These are phyloP conservation scores for Doryteuthis pealeii DNA, from an alignment of 1,140 invertebrate species.

Conservation along the genomic window DNA sequence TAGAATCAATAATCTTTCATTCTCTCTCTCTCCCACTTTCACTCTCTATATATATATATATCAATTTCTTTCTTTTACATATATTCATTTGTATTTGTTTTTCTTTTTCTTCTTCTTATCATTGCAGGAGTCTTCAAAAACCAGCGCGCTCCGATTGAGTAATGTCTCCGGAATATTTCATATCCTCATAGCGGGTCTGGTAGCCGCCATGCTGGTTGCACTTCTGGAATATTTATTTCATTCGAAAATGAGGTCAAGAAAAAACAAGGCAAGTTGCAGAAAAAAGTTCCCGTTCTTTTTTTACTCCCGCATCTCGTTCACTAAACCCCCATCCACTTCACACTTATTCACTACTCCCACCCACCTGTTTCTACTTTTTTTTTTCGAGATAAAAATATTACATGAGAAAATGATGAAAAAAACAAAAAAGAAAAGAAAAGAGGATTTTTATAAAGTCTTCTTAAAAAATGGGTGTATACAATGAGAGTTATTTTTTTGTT, in stretches of 20 bases:
- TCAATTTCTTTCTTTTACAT: no score
- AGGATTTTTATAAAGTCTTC: no score
- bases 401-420: neutral
- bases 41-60: no score
- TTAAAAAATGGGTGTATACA: no score
- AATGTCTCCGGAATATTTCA: slow-evolving; percentile 99
- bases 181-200: slow-evolving; percentile 89
- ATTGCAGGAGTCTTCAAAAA: slow-evolving; percentile 38
- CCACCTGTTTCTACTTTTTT: neutral
- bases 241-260: slow-evolving; percentile 21
- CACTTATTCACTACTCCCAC: neutral
- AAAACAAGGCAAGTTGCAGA: slow-evolving; percentile 16
- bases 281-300: neutral
- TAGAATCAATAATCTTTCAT: no score
- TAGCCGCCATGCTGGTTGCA: slow-evolving; percentile 84
- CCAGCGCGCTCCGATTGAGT: slow-evolving; percentile 69
- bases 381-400: neutral
- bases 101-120: no score
- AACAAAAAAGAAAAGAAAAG: neutral
- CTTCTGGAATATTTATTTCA: slow-evolving; percentile 76
- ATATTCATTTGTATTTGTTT: no score
- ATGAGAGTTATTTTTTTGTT: no score
- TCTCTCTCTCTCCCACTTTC: no score
- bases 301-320: neutral
- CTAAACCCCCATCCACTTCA: neutral